These are phyloP conservation scores for Crioceris asparagi DNA, from an alignment of 2,888 invertebrate species.

Conservation along the genomic window DNA sequence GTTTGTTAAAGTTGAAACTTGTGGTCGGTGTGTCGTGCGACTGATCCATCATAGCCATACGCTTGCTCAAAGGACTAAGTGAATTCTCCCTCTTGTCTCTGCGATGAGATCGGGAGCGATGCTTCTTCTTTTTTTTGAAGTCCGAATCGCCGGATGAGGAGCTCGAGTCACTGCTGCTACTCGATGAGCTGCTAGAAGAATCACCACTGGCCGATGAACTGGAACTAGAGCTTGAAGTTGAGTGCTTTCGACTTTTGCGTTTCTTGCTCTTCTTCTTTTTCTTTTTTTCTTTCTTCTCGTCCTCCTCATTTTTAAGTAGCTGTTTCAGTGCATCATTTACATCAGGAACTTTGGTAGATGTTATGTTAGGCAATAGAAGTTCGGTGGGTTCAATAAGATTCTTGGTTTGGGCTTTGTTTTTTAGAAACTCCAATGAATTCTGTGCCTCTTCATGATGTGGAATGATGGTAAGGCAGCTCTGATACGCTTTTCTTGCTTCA, in stretches of 20 bases:
- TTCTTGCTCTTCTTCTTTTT: conserved; percentile 52
- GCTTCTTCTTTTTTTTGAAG: conserved; percentile 44
- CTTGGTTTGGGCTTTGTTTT: conserved; percentile 52
- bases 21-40: conserved; percentile 42
- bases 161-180: conserved; percentile 52
- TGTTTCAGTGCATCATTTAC: conserved; percentile 57
- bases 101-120: conserved; percentile 41
- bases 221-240: conserved; percentile 40
- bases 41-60: conserved; percentile 64
- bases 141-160: conserved; percentile 52
- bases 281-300: conserved; percentile 52
- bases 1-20: conserved; percentile 62
- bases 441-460: conserved; percentile 83
- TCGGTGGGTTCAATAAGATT: conserved; percentile 55
- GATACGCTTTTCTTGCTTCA: conserved; percentile 75
- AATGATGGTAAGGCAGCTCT: conserved; percentile 71
- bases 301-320: conserved; percentile 43
- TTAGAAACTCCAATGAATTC: conserved; percentile 70
- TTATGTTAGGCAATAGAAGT: conserved; percentile 49
- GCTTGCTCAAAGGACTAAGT: conserved; percentile 70
- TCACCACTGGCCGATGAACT: conserved; percentile 43
- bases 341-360: conserved; percentile 41
- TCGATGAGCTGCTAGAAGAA: conserved; percentile 44
- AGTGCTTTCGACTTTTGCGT: conserved; percentile 50
- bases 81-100: conserved; percentile 55